Base-by-base conservation (phyloP, 2,797 vertebrate species). In the Malurus splendens region DNA sequence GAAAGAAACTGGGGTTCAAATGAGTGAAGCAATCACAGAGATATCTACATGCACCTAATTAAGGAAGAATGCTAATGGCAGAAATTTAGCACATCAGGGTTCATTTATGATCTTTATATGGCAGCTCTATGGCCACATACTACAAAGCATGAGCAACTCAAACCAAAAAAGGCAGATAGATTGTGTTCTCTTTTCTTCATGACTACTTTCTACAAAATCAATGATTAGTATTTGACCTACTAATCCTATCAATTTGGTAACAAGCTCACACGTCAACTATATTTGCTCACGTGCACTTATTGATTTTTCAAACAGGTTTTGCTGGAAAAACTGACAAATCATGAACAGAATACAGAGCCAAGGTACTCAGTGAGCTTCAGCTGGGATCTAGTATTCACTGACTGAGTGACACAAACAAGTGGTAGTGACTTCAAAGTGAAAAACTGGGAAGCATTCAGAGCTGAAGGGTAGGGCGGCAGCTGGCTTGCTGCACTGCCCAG, bases 181-280 rank as follows among this genome's bases (percentile, higher is more conserved):
- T 45, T 19, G 4, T 19, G 0, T 5, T 45, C 20, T 7, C 44
- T 45, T 45, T 45, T 23, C 44, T 45, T 0, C 7, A 8, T 9
- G 36, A 19, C 28, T 68, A 42, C 59, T 84, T 86, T 81, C 47
- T 61, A 70, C 5, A 44, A 48, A 66, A 64, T 14, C 68, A 82
- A 71, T 18, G 4, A 56, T 24, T 67, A 14, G 2, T 28, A 71
- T 57, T 86, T 86, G 30, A 68, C 9, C 30, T 79, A 76, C 8
- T 56, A 79, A 74, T 64, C 15, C 10, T 38, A 39, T n/a, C 33
- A 23, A 18, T 64, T 64, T 82, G 32, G 28, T 50, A 82, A 56
- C 10, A 86, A 71, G 33, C 5, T 15, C 8, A 13, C 22, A 47
- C 77, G 56, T 54, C 27, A 76, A 44, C 50, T 73, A 56, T 82